Evolutionary conservation across 2,797 vertebrate species (phyloP).

Genomic region (Bovichtus diacanthus): DNA sequence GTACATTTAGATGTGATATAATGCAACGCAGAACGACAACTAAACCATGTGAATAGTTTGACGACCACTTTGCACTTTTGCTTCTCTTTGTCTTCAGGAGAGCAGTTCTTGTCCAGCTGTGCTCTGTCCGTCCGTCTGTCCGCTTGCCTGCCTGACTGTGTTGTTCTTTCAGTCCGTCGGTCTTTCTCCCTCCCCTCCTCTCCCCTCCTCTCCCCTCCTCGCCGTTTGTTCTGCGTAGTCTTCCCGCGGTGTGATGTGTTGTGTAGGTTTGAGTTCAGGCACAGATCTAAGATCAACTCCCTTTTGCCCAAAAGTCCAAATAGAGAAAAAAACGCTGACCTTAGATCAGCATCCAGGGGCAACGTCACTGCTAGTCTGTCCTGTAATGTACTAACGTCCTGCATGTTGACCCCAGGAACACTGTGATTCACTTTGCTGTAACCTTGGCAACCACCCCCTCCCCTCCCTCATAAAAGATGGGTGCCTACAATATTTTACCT

Average conservation of each 20-base stretch:
- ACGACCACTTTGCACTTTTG: conserved; percentile 85
- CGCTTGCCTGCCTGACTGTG: conserved; percentile 54
- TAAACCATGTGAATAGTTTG: conserved; percentile 63
- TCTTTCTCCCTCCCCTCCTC: not conserved
- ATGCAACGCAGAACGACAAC: conserved; percentile 39
- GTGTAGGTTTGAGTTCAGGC: conserved; percentile 48
- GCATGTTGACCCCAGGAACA: conserved; percentile 80
- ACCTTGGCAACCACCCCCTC: conserved; percentile 38
- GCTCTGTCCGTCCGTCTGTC: conserved; percentile 48
- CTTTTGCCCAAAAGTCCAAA: conserved; percentile 2
- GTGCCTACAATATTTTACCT: conserved; percentile 47
- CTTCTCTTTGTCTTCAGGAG: conserved; percentile 76
- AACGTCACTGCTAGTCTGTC: conserved; percentile 56
- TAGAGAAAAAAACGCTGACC: conserved; percentile 38
- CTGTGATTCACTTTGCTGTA: conserved; percentile 75
- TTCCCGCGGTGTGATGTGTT: conserved; percentile 48
- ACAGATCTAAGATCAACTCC: conserved; percentile 49
- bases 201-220: not conserved
- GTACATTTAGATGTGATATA: conserved; percentile 58
- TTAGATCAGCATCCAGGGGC: conserved; percentile 56
- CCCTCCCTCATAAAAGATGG: conserved; percentile 43
- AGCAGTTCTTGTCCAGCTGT: conserved; percentile 50
- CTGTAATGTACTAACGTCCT: conserved; percentile 64
- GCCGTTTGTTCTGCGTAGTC: conserved; percentile 42
- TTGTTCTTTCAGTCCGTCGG: conserved; percentile 42